Evolutionary conservation across 2,797 vertebrate species (phyloP), one percentile per base, ranked within the genome.

Genomic region (Chrysocyon brachyurus): DNA sequence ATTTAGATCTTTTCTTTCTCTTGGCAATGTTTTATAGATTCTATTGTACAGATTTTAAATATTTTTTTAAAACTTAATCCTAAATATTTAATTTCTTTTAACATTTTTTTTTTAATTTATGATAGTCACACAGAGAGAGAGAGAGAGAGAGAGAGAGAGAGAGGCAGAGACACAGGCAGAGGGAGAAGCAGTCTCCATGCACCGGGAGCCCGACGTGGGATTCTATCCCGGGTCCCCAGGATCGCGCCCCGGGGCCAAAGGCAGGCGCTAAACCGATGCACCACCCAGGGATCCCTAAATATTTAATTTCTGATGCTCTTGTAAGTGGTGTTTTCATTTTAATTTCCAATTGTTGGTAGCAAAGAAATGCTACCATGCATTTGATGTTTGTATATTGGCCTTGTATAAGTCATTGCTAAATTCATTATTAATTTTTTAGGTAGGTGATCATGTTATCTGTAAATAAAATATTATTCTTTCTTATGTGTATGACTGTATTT

Each of bases 231-330:
- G 36, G 36, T 36, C 36, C 36, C 36, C 36, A 36, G 36, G 36
- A 36, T 36, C 3, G 36, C 36, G 36, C 36, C 36, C 36, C 36
- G 36, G 36, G 36, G 36, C 36, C 36, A 36, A 36, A 36, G 36
- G 36, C 36, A 36, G 36, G 36, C 36, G 36, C 3, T 36, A 36
- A 36, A 36, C 36, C 36, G 36, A 3, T 36, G 36, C 36, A 36
- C 36, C 36, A 36, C 36, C 36, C 36, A 36, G 36, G 36, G 36
- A 36, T 36, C 36, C 12, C 0, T 52, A 77, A 70, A 77, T 79
- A 72, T 84, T 94, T 94, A 52, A 52, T 52, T 77, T 83, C 68
- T 83, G 21, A 79, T 91, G n/a, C 22, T 84, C 4, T 72, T 83
- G 0, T 64, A 77, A 78, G 59, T 87, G 54, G 6, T 17, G 33